These are phyloP conservation scores for Gymnothorax javanicus DNA, from an alignment of 2,797 vertebrate species.

Conservation along the genomic window DNA sequence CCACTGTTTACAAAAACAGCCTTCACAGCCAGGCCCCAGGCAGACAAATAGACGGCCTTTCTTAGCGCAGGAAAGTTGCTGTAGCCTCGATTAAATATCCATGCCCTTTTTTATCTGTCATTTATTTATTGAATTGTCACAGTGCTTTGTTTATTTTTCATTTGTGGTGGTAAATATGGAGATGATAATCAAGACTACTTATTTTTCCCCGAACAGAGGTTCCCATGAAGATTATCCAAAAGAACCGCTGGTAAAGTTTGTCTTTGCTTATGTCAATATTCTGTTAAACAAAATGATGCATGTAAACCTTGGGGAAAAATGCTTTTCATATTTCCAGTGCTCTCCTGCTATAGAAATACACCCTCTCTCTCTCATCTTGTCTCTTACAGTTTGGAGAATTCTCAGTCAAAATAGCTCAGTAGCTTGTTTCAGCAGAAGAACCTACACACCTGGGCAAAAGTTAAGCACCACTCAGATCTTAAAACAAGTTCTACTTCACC, in stretches of 20 bases:
- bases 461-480: too few relatives aligned
- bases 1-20: slow-evolving; percentile 53
- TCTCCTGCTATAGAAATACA: slow-evolving; percentile 61
- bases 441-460: too few relatives aligned
- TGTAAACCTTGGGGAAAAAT: slow-evolving; percentile 45
- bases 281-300: slow-evolving; percentile 10
- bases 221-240: neutral
- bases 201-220: slow-evolving; percentile 20
- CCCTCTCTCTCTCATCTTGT: neutral
- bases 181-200: slow-evolving; percentile 21
- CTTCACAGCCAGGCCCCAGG: slow-evolving; percentile 26
- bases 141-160: slow-evolving; percentile 27
- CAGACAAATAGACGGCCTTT: neutral
- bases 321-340: slow-evolving; percentile 53
- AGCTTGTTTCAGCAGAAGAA: too few relatives aligned
- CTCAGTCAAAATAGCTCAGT: neutral
- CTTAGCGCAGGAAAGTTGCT: neutral
- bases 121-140: slow-evolving; percentile 13
- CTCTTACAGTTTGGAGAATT: neutral
- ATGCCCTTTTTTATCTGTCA: neutral
- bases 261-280: neutral
- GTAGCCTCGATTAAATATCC: neutral
- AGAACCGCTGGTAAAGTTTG: neutral
- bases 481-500: too few relatives aligned
- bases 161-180: slow-evolving; percentile 26